Percentiles rank a stretch among this genome's conserved stretches.
These are phyloP conservation scores for Cyphomyrus discorhynchus DNA, from an alignment of 2,113 vertebrate species.

Conservation along the genomic window DNA sequence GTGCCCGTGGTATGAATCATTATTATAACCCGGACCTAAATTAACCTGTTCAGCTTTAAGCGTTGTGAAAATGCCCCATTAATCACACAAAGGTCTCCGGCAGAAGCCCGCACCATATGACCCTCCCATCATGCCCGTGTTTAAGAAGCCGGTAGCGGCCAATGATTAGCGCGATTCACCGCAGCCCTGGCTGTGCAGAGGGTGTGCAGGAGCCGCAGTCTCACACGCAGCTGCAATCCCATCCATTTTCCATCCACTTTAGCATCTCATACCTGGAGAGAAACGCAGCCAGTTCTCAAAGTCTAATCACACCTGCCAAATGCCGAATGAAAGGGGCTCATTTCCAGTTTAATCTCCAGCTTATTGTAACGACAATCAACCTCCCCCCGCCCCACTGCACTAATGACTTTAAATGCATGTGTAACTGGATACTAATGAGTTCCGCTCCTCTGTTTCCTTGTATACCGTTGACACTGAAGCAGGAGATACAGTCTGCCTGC, in stretches of 20 bases:
- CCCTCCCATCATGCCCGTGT: not conserved
- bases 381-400: not conserved
- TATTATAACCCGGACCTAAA: not conserved
- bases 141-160: not conserved
- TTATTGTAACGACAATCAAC: not conserved
- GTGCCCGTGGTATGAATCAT: not conserved
- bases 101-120: not conserved
- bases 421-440: not conserved
- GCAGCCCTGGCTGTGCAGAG: too few species aligned
- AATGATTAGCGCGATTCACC: not conserved
- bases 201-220: not conserved
- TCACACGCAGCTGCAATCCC: not conserved
- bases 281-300: not conserved
- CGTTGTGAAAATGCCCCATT: not conserved
- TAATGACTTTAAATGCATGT: not conserved
- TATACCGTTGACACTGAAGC: not conserved
- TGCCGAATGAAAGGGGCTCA: not conserved
- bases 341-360: not conserved
- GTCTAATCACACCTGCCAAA: not conserved
- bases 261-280: not conserved
- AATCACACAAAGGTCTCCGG: not conserved
- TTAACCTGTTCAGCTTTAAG: conserved; percentile 4
- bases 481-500: not conserved
- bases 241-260: not conserved
- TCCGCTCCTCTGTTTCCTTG: not conserved